Base-by-base conservation (phyloP, 2,888 invertebrate species). In the Argyra leucocephala region DNA sequence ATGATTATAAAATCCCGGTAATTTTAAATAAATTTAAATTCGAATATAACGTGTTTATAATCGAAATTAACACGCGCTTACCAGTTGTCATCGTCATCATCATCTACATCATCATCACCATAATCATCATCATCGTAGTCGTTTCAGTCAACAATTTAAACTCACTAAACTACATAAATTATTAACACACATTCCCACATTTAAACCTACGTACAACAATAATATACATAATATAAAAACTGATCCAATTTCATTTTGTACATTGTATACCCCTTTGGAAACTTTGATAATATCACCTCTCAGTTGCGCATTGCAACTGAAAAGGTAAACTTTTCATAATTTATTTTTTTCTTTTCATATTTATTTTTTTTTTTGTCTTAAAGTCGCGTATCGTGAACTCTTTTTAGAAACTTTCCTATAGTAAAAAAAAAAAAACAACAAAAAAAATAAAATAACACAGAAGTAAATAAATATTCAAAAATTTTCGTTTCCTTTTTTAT, bases 401-500 rank as follows among this genome's bases (percentile, higher is more conserved):
- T 31, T 31, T 31, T 7, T 5, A 48, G 18, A 48, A 48, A 48
- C 1, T 48, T n/a, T n/a, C n/a, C 48, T 3, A 6, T 18, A 48
- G 2, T 1, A 9, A 48, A 48, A 48, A 48, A 48, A n/a, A 48
- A 31, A 31, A 31, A 31, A 31, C 3, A 31, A 31, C 31, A 31
- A 31, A 6, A 31, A 31, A 6, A 26, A 31, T 31, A 6, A 31
- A 31, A 31, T 7, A 31, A 31, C 18, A n/a, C 15, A 48, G 5
- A 48, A n/a, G 48, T 48, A 48, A 48, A 48, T 48, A 48, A 48
- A 48, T 48, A 48, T 48, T 48, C 48, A 48, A 48, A 48, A 48
- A 48, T 48, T 48, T 31, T 48, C 48, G 48, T 48, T 48, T 48
- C 48, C 48, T 48, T 18, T n/a, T 48, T 48, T 48, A 48, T 18